phyloP scores from a whole-genome alignment of 2,113 vertebrate genomes.

The Scopus umbretta region DNA sequence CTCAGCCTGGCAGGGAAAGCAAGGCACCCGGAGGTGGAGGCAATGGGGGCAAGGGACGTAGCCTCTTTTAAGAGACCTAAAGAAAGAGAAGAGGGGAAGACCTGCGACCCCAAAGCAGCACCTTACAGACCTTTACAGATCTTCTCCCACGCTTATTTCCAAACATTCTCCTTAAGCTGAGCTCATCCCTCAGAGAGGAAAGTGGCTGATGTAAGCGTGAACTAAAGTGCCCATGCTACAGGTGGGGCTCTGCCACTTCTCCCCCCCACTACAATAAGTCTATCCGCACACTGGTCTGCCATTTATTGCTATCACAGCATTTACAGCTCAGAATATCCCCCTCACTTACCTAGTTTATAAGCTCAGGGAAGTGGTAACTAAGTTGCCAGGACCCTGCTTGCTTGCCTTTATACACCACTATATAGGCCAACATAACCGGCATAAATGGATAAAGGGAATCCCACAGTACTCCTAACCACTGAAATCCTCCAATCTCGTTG shows the following conservation, averaged over 20 bases:
- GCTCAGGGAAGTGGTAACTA: background rate
- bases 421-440: background rate
- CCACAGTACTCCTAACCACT: background rate
- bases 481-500: background rate
- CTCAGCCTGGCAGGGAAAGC: background rate
- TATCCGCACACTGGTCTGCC: background rate
- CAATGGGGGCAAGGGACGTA: rapidly evolving
- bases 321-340: background rate
- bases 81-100: background rate
- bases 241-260: background rate
- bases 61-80: background rate
- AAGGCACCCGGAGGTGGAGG: rapidly evolving
- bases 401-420: background rate
- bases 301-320: background rate
- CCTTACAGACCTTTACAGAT: background rate
- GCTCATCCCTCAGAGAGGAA: background rate
- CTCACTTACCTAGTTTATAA: background rate
- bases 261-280: background rate
- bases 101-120: background rate
- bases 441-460: background rate
- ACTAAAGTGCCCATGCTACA: background rate
- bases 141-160: background rate
- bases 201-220: background rate
- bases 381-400: background rate
- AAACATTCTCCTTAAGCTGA: background rate